These are phyloP conservation scores for Sinotaia quadrata DNA, from an alignment of 2,888 invertebrate genomes.

Conservation along the genomic window DNA sequence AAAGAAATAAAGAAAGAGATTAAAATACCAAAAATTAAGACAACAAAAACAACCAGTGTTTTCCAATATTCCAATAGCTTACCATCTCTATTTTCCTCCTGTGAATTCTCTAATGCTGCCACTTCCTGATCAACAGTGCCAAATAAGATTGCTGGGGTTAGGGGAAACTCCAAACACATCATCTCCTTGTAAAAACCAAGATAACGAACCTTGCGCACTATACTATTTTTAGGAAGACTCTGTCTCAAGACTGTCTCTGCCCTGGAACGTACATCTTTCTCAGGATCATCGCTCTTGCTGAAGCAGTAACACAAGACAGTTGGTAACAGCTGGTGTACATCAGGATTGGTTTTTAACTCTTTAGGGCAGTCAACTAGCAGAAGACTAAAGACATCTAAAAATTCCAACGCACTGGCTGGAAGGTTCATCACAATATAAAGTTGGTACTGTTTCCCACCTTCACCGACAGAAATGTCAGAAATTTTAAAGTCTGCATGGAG, in stretches of 20 bases:
- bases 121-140: constrained; percentile 14
- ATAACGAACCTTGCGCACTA: constrained; percentile 84
- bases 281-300: constrained; percentile 77
- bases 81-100: too few species aligned
- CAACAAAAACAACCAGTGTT: too few species aligned
- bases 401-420: constrained; percentile 92
- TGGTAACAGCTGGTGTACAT: constrained; percentile 73
- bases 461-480: too few species aligned
- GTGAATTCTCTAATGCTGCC: too few species aligned
- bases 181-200: constrained; percentile 97
- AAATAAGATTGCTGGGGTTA: constrained; percentile 74
- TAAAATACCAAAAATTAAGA: too few species aligned
- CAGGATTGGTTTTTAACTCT: constrained; percentile 13
- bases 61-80: too few species aligned
- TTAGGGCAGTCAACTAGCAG: constrained; percentile 69
- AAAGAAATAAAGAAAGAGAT: too few species aligned
- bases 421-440: constrained; percentile 91
- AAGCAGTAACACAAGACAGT: constrained; percentile 92
- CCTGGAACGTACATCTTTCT: constrained; percentile 75
- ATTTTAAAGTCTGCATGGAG: not conserved
- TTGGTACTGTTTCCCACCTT: too few species aligned
- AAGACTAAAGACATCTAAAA: constrained; percentile 84
- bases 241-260: constrained; percentile 74
- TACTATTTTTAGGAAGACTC: constrained; percentile 57
- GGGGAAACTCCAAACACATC: constrained; percentile 88